These are phyloP conservation scores for Chloroclystis v-ata DNA, from an alignment of 2,888 invertebrate genomes.

Conservation along the genomic window DNA sequence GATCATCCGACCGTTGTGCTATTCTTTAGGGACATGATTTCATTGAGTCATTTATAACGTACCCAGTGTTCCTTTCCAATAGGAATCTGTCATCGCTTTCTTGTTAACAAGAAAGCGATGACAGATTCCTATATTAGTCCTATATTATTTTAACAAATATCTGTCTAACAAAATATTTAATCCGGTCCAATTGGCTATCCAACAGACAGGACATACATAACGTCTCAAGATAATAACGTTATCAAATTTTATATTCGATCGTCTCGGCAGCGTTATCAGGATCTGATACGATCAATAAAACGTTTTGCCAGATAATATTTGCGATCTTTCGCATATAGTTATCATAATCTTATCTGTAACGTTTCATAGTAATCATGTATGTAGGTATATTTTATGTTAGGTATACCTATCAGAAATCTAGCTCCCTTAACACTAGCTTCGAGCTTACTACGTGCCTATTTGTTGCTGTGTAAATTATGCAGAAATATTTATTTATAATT, in stretches of 20 bases:
- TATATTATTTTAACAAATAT: too few species aligned
- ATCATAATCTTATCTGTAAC: conserved; percentile 9
- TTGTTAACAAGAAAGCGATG: neutral
- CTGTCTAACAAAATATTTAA: too few species aligned
- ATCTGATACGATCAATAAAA: conserved; percentile 8
- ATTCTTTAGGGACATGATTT: conserved; percentile 30
- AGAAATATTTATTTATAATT: too few species aligned
- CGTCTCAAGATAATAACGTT: neutral
- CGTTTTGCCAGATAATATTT: conserved; percentile 4
- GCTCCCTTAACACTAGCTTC: too few species aligned
- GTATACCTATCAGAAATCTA: too few species aligned
- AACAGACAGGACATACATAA: neutral
- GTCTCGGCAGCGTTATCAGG: neutral
- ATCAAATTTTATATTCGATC: neutral
- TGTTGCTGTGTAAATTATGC: too few species aligned
- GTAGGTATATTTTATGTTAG: too few species aligned
- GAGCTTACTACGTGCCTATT: too few species aligned
- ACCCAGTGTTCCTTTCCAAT: conserved; percentile 23
- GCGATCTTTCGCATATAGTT: conserved; percentile 17
- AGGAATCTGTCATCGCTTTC: conserved; percentile 14
- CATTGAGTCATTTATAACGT: conserved; percentile 29
- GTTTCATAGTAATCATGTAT: neutral
- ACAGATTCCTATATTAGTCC: too few species aligned
- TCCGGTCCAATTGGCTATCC: neutral
- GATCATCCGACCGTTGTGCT: conserved; percentile 46